Percentiles rank a stretch among this genome's conserved stretches.
These are phyloP conservation scores for Hedya salicella DNA, from an alignment of 2,888 invertebrate genomes.

Conservation along the genomic window DNA sequence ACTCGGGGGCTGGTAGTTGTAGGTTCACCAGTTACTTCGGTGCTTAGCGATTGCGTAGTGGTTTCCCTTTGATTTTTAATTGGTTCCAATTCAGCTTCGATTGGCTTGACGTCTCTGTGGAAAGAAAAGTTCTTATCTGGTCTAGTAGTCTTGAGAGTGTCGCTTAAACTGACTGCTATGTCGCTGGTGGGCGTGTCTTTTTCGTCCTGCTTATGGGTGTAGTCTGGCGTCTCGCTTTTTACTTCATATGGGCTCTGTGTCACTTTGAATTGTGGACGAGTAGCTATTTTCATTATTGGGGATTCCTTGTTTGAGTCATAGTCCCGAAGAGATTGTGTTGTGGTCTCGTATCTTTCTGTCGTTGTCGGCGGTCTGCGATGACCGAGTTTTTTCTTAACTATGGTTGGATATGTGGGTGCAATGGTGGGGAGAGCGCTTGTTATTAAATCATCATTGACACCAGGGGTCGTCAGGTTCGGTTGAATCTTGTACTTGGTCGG, in stretches of 20 bases:
- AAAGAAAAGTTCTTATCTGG: slow-evolving; percentile 71
- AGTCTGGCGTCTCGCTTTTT: slow-evolving; percentile 71
- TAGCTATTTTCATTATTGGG: slow-evolving; percentile 82
- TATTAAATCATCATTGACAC: slow-evolving; percentile 74
- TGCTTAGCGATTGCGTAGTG: slow-evolving; percentile 61
- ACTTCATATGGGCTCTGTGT: slow-evolving; percentile 61
- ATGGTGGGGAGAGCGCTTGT: slow-evolving; percentile 79
- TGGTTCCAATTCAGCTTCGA: slow-evolving; percentile 72
- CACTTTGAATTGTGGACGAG: slow-evolving; percentile 64
- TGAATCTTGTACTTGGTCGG: slow-evolving; percentile 65
- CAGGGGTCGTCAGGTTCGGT: slow-evolving; percentile 72
- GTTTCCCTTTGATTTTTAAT: slow-evolving; percentile 55
- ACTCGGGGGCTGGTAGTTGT: slow-evolving; percentile 62
- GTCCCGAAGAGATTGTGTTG: slow-evolving; percentile 62
- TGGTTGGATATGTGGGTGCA: slow-evolving; percentile 74
- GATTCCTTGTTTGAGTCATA: slow-evolving; percentile 72
- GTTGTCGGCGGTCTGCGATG: slow-evolving; percentile 69
- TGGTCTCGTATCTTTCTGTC: slow-evolving; percentile 68
- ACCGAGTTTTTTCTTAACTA: slow-evolving; percentile 72
- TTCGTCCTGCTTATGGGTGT: slow-evolving; percentile 80
- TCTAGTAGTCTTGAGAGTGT: slow-evolving; percentile 64
- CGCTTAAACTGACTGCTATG: slow-evolving; percentile 70
- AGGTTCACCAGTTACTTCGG: slow-evolving; percentile 55
- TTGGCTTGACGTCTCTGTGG: slow-evolving; percentile 76
- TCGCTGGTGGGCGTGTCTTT: slow-evolving; percentile 83